These are phyloP conservation scores for Channa argus DNA, from an alignment of 2,113 vertebrate genomes.

Conservation along the genomic window DNA sequence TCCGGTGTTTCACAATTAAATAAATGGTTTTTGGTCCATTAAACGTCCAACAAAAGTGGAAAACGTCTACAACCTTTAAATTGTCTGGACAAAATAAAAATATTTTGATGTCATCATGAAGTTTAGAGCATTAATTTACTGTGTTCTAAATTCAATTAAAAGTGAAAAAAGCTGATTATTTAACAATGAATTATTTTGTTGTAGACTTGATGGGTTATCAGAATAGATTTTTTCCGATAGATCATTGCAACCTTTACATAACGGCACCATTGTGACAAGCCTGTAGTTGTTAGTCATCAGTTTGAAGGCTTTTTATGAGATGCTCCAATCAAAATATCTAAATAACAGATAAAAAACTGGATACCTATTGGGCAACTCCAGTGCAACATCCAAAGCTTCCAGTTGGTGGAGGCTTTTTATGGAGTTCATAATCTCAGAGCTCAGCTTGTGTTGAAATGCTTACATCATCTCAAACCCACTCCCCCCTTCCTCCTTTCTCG, in stretches of 20 bases:
- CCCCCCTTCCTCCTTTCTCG: not conserved
- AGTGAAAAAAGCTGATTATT: too few relatives aligned
- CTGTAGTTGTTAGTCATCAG: not conserved
- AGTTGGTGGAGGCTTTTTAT: conserved; percentile 66
- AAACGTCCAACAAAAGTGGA: too few relatives aligned
- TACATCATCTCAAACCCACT: conserved; percentile 51
- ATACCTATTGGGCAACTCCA: conserved; percentile 11
- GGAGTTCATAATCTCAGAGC: conserved; percentile 67
- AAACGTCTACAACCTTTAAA: too few relatives aligned
- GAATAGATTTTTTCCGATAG: not conserved
- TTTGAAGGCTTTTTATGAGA: not conserved
- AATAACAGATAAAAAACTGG: not conserved
- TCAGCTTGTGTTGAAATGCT: conserved; percentile 68
- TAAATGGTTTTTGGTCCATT: too few relatives aligned
- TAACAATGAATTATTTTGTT: too few relatives aligned
- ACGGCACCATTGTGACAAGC: too few relatives aligned
- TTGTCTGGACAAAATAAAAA: too few relatives aligned
- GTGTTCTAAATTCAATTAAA: too few relatives aligned
- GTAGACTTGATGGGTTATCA: not conserved
- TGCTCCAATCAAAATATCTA: conserved; percentile 2
- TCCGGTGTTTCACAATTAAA: too few relatives aligned
- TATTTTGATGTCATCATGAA: too few relatives aligned
- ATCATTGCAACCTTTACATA: not conserved
- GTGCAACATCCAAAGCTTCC: conserved; percentile 55
- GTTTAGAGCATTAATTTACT: too few relatives aligned